These are phyloP conservation scores for Mormyrus lacerda DNA, from an alignment of 2,113 vertebrate species.

Conservation along the genomic window DNA sequence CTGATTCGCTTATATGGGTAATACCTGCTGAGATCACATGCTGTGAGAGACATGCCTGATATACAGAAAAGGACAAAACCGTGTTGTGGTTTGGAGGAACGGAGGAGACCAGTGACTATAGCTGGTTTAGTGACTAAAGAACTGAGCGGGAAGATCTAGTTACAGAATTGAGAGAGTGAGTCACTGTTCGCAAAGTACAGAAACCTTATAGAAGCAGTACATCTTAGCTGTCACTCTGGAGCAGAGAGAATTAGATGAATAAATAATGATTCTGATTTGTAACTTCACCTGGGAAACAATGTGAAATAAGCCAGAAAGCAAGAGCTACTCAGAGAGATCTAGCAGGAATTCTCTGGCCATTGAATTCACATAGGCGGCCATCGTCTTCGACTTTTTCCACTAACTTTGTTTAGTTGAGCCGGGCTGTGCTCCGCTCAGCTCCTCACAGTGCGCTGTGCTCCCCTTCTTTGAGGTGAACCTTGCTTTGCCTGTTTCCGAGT, in stretches of 20 bases:
- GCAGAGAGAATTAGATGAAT: not conserved
- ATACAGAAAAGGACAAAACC: not conserved
- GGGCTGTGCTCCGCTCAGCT: slow-evolving; percentile 45
- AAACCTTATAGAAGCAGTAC: not conserved
- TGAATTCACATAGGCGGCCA: not conserved
- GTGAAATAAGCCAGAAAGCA: not conserved
- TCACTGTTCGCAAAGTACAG: not conserved
- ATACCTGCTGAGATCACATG: not conserved
- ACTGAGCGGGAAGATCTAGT: not conserved
- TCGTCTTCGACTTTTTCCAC: not conserved
- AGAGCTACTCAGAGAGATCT: not conserved
- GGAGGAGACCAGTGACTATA: not conserved
- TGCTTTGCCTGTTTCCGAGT: slow-evolving; percentile 61
- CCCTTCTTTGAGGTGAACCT: slow-evolving; percentile 61
- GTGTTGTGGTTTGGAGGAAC: not conserved
- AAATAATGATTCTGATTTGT: not conserved
- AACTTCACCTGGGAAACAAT: not conserved
- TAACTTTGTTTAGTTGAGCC: not conserved
- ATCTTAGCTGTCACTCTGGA: not conserved
- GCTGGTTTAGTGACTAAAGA: not conserved
- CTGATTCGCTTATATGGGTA: not conserved
- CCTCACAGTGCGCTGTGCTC: slow-evolving; percentile 48
- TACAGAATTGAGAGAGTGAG: not conserved
- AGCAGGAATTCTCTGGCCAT: not conserved
- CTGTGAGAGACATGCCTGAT: not conserved